phyloP scores from a whole-genome alignment of 2,888 invertebrate genomes.

The Mechanitis messenoides region DNA sequence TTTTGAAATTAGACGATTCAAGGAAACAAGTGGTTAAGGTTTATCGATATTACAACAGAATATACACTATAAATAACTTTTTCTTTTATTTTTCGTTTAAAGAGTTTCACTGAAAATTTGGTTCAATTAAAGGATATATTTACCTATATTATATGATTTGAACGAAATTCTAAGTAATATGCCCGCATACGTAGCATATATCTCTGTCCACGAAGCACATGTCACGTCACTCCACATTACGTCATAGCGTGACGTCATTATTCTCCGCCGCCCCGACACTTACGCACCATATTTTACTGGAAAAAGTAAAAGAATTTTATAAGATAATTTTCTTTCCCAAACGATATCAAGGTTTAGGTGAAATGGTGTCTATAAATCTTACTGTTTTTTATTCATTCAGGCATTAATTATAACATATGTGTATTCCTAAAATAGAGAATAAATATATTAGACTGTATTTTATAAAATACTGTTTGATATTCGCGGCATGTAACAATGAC shows the following conservation, averaged over 20 bases:
- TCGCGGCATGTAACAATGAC: too few relatives aligned
- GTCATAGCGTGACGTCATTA: constrained; percentile 50
- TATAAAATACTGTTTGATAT: too few relatives aligned
- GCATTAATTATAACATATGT: too few relatives aligned
- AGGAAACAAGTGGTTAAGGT: background rate
- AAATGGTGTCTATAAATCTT: constrained; percentile 15
- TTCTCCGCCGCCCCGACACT: constrained; percentile 43
- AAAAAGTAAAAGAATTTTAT: constrained; percentile 22
- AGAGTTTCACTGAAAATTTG: too few relatives aligned
- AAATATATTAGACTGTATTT: too few relatives aligned
- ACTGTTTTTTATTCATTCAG: background rate
- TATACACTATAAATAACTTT: too few relatives aligned
- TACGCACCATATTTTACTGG: constrained; percentile 34
- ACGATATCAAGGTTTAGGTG: background rate
- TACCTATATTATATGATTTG: too few relatives aligned
- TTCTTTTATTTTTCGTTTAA: too few relatives aligned
- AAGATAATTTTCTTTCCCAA: constrained; percentile 17
- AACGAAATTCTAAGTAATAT: background rate
- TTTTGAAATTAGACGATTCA: constrained; percentile 9
- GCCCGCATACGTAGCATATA: constrained; percentile 3
- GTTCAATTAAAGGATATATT: too few relatives aligned
- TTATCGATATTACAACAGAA: background rate
- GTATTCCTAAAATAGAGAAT: too few relatives aligned
- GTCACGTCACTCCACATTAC: constrained; percentile 32
- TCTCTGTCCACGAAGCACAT: constrained; percentile 22